Evolutionary conservation across 53 echinoderm and acorn worm genomes (phyloP).

Genomic region (Antedon mediterranea): DNA sequence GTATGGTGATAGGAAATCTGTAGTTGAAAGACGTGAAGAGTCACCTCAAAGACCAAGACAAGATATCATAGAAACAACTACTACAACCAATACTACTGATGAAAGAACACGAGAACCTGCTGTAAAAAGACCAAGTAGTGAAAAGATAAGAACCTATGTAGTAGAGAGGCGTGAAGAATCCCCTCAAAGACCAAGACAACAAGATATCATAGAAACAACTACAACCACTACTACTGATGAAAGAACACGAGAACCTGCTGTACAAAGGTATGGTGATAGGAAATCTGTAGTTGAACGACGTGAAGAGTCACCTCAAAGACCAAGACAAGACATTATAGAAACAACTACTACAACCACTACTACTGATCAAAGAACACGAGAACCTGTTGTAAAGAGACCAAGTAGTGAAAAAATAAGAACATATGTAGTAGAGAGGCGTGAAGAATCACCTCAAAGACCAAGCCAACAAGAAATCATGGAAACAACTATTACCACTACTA

Average conservation of each 20-base stretch:
- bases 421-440: neutral
- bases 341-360: neutral
- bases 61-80: neutral
- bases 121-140: no score
- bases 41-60: neutral
- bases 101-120: neutral
- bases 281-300: neutral
- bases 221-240: no score
- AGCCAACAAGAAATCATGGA: neutral
- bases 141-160: no score
- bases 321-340: neutral
- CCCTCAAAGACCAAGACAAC: no score
- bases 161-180: no score
- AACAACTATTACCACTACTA: neutral
- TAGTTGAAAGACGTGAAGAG: neutral
- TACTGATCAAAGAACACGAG: neutral
- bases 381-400: neutral
- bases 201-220: no score
- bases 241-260: no score
- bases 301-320: neutral
- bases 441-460: neutral
- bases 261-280: no score
- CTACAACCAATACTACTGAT: neutral
- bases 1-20: no score
- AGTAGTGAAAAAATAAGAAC: no score